phyloP scores from a whole-genome alignment of 2,888 invertebrate genomes.

The Dorcus parallelipipedus region DNA sequence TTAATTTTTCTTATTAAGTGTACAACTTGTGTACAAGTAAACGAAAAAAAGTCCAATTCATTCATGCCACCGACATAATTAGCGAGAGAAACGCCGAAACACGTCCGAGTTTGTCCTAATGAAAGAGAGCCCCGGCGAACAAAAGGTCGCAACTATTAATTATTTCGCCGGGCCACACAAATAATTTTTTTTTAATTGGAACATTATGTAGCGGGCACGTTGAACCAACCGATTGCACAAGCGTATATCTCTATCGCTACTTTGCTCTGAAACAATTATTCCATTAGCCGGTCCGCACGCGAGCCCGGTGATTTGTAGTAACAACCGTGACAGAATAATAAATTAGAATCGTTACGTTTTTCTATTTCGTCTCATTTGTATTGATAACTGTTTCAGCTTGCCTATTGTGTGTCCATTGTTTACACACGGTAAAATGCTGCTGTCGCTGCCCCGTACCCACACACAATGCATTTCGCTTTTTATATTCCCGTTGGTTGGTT shows the following conservation, averaged over 20 bases:
- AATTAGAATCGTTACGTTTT: conserved; percentile 17
- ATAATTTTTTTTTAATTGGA: conserved; percentile 1
- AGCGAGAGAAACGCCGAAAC: too few species aligned
- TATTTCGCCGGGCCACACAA: background rate
- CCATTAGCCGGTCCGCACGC: conserved; percentile 18
- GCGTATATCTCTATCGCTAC: conserved; percentile 14
- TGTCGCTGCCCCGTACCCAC: too few species aligned
- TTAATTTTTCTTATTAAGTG: too few species aligned
- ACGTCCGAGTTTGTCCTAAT: too few species aligned
- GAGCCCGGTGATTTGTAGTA: conserved; percentile 16
- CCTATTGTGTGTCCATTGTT: conserved; percentile 6
- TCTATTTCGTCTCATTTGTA: conserved; percentile 10
- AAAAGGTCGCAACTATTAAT: too few species aligned
- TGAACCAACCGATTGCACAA: conserved; percentile 6
- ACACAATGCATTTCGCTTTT: too few species aligned
- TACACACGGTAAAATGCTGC: background rate
- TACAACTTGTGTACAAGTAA: too few species aligned
- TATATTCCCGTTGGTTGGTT: too few species aligned
- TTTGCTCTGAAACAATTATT: conserved; percentile 19
- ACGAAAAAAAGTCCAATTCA: too few species aligned
- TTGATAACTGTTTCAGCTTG: conserved; percentile 10
- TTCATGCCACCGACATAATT: too few species aligned
- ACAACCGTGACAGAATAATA: conserved; percentile 12
- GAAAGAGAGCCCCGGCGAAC: too few species aligned
- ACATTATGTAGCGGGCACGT: background rate